A percentile compares a stretch with the other conserved stretches of the same genome.
These are phyloP conservation scores for Rhingia rostrata DNA, from an alignment of 2,888 invertebrate species.

Conservation along the genomic window DNA sequence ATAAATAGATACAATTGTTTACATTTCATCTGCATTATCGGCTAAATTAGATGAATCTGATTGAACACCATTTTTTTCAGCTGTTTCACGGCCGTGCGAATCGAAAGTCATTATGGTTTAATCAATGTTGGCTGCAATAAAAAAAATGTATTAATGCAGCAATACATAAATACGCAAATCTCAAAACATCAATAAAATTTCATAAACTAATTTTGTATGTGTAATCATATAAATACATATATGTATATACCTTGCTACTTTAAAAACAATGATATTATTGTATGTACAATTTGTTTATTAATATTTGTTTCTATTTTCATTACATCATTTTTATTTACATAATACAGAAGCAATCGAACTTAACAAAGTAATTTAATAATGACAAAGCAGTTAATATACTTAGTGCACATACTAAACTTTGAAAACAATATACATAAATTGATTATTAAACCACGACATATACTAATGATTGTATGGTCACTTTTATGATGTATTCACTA, in stretches of 20 bases:
- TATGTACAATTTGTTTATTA: conserved; percentile 2
- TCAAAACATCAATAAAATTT: neutral
- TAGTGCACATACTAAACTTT: too few species aligned
- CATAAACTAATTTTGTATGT: neutral
- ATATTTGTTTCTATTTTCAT: conserved; percentile 9
- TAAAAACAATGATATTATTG: conserved; percentile 4
- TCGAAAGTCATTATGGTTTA: conserved; percentile 80
- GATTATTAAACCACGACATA: too few species aligned
- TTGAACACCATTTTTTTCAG: conserved; percentile 75
- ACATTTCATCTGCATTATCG: conserved; percentile 54
- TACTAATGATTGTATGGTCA: too few species aligned
- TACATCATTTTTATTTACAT: conserved; percentile 33
- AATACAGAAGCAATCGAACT: neutral
- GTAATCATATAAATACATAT: neutral
- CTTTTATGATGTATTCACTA: too few species aligned
- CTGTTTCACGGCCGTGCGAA: conserved; percentile 80
- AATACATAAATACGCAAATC: neutral
- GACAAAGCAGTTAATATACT: neutral
- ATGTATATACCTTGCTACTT: neutral
- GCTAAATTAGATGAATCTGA: conserved; percentile 74
- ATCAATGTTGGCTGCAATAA: conserved; percentile 17
- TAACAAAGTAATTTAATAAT: neutral
- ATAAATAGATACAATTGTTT: conserved; percentile 1
- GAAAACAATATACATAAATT: too few species aligned
- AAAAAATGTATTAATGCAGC: conserved; percentile 3